These are phyloP conservation scores for Poliocrania exsul DNA, from an alignment of 2,797 vertebrate genomes.

Conservation along the genomic window DNA sequence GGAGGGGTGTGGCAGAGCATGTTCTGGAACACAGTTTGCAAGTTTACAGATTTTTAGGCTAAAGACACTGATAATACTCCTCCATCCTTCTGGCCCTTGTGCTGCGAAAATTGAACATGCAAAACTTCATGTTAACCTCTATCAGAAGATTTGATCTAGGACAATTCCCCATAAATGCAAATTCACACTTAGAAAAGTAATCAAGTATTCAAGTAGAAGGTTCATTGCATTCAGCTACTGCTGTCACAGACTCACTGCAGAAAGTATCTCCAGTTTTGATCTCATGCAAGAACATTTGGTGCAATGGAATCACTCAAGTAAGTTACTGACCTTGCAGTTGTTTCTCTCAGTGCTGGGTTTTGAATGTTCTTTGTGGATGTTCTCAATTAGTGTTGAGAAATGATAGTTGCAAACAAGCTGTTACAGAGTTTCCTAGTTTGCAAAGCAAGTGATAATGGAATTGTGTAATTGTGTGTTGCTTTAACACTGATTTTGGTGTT, in stretches of 20 bases:
- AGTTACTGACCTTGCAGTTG: not conserved
- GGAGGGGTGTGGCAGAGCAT: not conserved
- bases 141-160: not conserved
- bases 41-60: not conserved
- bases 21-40: not conserved
- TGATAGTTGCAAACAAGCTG: not conserved
- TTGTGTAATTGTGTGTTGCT: not conserved
- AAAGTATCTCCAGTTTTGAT: not conserved
- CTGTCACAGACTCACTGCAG: not conserved
- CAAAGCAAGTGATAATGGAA: not conserved
- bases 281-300: not conserved
- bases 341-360: not conserved
- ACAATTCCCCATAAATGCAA: not conserved
- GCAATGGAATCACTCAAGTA: not conserved
- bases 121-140: not conserved
- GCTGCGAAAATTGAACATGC: not conserved
- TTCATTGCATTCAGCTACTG: not conserved
- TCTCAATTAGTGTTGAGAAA: not conserved
- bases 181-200: not conserved
- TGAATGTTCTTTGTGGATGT: not conserved
- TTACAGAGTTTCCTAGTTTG: not conserved
- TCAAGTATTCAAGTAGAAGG: not conserved
- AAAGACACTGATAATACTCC: not conserved
- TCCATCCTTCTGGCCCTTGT: not conserved
- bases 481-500: not conserved